Evolutionary conservation across 2,888 invertebrate species (phyloP).

Genomic region (Drosophila emarginata): DNA sequence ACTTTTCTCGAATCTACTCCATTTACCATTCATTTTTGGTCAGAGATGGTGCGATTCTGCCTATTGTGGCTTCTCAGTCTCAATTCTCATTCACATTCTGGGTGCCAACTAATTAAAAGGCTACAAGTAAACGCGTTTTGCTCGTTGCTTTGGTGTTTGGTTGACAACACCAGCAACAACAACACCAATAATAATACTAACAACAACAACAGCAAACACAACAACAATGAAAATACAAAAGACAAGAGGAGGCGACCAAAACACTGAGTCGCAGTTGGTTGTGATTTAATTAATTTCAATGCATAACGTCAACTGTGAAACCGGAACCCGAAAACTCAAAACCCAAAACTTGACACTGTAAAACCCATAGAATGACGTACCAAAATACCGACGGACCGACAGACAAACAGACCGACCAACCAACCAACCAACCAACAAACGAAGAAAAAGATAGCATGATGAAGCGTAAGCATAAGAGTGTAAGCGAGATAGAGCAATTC

Average conservation of each 20-base stretch:
- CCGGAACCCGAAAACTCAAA: conserved; percentile 61
- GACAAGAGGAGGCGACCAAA: neutral
- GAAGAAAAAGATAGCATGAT: too few species aligned
- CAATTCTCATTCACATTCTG: neutral
- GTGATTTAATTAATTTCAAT: conserved; percentile 80
- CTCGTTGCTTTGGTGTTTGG: conserved; percentile 54
- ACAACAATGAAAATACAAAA: conserved; percentile 4
- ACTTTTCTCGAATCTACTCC: conserved; percentile 20
- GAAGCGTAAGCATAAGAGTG: conserved; percentile 12
- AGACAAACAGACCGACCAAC: neutral
- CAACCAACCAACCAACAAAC: neutral
- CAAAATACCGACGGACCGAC: neutral
- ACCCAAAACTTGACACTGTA: conserved; percentile 38
- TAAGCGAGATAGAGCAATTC: conserved; percentile 12
- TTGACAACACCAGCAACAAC: conserved; percentile 48
- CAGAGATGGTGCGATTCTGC: neutral
- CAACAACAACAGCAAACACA: neutral
- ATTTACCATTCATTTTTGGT: conserved; percentile 8
- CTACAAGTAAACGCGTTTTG: conserved; percentile 58
- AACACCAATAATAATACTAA: conserved; percentile 17
- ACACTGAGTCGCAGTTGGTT: conserved; percentile 59
- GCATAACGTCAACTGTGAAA: conserved; percentile 78
- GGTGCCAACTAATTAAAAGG: conserved; percentile 70
- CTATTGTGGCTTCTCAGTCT: neutral
- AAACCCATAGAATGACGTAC: conserved; percentile 9